phyloP scores from a whole-genome alignment of 92 coral and sea anemone genomes.

The Porites cylindrica region DNA sequence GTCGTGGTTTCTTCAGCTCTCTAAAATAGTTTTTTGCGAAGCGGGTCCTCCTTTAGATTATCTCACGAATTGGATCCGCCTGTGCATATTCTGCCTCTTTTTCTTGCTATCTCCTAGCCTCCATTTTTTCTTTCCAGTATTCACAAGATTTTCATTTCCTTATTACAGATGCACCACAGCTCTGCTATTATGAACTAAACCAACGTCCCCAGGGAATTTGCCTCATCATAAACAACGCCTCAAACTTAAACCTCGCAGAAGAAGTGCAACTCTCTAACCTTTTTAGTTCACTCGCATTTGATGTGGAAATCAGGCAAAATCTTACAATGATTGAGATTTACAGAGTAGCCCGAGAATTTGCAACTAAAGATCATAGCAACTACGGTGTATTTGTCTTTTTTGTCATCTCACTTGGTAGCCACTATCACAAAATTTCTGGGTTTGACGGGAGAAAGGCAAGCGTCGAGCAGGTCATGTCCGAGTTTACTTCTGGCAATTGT shows the following conservation, averaged over 20 bases:
- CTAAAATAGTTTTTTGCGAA: too few relatives aligned
- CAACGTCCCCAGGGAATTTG: slow-evolving; percentile 13
- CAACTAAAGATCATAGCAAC: not conserved
- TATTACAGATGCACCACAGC: not conserved
- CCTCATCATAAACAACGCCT: slow-evolving; percentile 25
- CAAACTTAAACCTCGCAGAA: not conserved
- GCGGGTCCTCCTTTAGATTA: too few relatives aligned
- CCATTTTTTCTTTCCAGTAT: too few relatives aligned
- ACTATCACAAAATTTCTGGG: slow-evolving; percentile 9
- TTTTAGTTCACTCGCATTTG: slow-evolving; percentile 3
- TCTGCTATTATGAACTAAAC: not conserved
- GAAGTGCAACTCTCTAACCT: not conserved
- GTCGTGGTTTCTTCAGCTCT: too few relatives aligned
- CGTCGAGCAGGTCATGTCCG: slow-evolving; percentile 25
- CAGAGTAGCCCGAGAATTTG: slow-evolving; percentile 7
- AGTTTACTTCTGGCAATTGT: slow-evolving; percentile 4
- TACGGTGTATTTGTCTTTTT: slow-evolving; percentile 12
- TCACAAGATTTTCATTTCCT: too few relatives aligned
- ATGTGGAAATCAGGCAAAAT: not conserved
- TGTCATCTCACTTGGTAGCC: not conserved
- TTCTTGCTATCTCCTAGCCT: too few relatives aligned
- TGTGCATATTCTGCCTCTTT: too few relatives aligned
- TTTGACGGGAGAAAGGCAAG: slow-evolving; percentile 21
- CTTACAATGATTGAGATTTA: not conserved
- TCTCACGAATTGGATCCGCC: too few relatives aligned